phyloP scores from a whole-genome alignment of 2,888 invertebrate genomes.

The Ectropis crepuscularia region DNA sequence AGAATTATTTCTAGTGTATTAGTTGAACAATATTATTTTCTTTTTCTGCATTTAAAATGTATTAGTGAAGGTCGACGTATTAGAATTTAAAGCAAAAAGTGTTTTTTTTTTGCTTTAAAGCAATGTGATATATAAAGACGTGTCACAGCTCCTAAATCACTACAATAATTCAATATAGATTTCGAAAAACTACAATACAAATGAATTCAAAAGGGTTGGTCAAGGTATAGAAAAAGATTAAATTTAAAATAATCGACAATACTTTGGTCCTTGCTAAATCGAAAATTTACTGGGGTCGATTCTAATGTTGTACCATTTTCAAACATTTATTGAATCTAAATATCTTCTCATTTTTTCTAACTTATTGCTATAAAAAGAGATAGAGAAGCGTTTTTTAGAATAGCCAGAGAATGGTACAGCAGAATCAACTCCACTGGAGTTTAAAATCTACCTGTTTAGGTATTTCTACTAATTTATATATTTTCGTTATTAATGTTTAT shows the following conservation, averaged over 20 bases:
- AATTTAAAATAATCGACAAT: conserved; percentile 52
- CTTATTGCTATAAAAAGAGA: background rate
- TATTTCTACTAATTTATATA: conserved; percentile 53
- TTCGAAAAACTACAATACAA: conserved; percentile 67
- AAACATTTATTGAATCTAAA: background rate
- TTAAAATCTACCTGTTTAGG: conserved; percentile 50
- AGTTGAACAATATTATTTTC: conserved; percentile 54
- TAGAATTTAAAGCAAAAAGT: conserved; percentile 63
- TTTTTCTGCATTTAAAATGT: conserved; percentile 32
- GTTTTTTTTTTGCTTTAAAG: conserved; percentile 63
- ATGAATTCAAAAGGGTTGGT: conserved; percentile 67
- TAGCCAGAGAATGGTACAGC: background rate
- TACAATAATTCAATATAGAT: conserved; percentile 66
- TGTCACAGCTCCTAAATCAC: conserved; percentile 60
- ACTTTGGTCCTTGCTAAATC: conserved; percentile 70
- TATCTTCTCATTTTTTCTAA: background rate
- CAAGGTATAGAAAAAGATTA: conserved; percentile 61
- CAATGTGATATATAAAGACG: conserved; percentile 66
- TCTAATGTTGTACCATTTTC: conserved; percentile 4
- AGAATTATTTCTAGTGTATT: conserved; percentile 55
- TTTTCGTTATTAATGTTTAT: conserved; percentile 49
- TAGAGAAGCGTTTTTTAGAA: background rate
- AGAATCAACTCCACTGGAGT: conserved; percentile 18
- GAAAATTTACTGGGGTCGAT: conserved; percentile 50
- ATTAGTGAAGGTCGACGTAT: conserved; percentile 52